A percentile compares a stretch with the other conserved stretches of the same genome.
Evolutionary conservation across 2,797 vertebrate genomes (phyloP).

Genomic region (Poeciliopsis paucimaculata): DNA sequence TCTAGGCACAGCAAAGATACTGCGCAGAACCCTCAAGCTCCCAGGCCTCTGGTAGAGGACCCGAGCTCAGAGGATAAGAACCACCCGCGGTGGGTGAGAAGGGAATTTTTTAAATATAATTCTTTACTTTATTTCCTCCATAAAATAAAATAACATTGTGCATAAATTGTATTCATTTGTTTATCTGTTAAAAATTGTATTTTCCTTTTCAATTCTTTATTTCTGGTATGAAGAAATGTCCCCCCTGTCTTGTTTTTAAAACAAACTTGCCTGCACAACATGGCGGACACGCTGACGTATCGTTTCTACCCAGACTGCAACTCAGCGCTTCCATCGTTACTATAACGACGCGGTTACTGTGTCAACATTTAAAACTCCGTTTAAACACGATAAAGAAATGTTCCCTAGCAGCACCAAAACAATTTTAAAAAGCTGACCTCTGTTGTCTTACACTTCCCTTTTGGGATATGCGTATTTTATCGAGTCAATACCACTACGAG

Average conservation of each 20-base stretch:
- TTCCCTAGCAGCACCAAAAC: conserved; percentile 61
- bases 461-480: fast-evolving
- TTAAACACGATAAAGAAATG: conserved; percentile 21
- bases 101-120: too few relatives aligned
- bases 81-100: too few relatives aligned
- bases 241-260: background rate
- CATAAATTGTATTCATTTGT: background rate
- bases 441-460: fast-evolving
- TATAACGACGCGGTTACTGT: conserved; percentile 47
- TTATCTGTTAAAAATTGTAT: background rate
- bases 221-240: background rate
- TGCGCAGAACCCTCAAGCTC: too few relatives aligned
- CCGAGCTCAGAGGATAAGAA: too few relatives aligned
- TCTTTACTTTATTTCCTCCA: background rate
- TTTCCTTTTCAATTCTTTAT: background rate
- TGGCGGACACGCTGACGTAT: background rate
- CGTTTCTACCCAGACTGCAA: background rate
- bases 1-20: too few relatives aligned
- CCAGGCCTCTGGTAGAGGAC: too few relatives aligned
- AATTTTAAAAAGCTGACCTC: background rate
- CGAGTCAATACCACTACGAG: background rate
- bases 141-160: background rate
- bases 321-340: conserved; percentile 33
- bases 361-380: conserved; percentile 42
- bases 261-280: background rate